phyloP scores from a whole-genome alignment of 1,140 invertebrate genomes.

The Drosophila cardini region DNA sequence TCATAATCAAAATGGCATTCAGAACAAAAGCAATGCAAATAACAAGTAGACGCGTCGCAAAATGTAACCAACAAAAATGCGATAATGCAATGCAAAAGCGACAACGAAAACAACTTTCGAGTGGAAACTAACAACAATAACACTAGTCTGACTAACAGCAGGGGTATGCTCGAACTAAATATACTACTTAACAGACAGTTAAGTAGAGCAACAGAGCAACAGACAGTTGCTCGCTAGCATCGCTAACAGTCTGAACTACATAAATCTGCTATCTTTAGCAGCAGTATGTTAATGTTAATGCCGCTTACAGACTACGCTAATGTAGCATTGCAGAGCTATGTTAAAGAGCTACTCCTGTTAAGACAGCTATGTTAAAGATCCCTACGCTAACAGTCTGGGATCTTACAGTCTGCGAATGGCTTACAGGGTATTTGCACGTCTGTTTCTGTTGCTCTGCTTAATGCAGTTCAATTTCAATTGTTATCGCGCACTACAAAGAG shows the following conservation, averaged over 20 bases:
- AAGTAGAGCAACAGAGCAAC: too few species aligned
- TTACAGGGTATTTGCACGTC: conserved; percentile 35
- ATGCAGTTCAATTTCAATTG: conserved; percentile 83
- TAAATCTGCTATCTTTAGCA: too few species aligned
- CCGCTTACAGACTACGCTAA: too few species aligned
- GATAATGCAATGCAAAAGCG: conserved; percentile 75
- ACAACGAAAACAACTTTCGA: conserved; percentile 50
- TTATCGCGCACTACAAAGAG: conserved; percentile 53
- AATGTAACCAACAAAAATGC: conserved; percentile 81
- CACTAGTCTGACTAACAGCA: not conserved
- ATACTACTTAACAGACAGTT: conserved; percentile 1
- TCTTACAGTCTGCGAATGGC: too few species aligned
- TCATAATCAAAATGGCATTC: conserved; percentile 83
- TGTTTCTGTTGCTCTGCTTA: conserved; percentile 68
- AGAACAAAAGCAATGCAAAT: conserved; percentile 82
- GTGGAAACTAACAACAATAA: conserved; percentile 32
- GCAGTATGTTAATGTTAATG: too few species aligned
- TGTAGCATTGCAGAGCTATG: too few species aligned
- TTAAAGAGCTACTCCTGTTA: too few species aligned
- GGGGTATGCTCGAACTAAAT: not conserved
- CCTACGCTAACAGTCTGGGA: too few species aligned
- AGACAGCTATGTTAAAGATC: too few species aligned
- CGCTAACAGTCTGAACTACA: too few species aligned
- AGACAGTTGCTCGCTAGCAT: too few species aligned
- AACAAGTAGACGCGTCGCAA: conserved; percentile 70